phyloP scores from a whole-genome alignment of 1,140 invertebrate genomes.

The Anthonomus grandis region DNA sequence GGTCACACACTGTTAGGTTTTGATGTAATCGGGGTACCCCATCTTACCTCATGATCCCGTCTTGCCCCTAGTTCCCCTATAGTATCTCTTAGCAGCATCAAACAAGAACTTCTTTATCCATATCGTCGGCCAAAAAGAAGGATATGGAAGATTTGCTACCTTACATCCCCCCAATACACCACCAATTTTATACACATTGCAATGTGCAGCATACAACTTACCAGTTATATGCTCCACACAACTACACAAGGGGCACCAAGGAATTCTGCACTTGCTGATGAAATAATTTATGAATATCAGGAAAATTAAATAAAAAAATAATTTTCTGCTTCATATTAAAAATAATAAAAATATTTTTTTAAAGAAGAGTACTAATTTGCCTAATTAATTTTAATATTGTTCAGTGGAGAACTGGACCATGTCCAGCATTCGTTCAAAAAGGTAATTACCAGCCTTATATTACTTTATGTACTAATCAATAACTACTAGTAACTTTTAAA shows the following conservation, averaged over 20 bases:
- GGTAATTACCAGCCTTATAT: background rate
- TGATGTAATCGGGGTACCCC: no score
- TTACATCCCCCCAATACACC: background rate
- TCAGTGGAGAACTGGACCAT: background rate
- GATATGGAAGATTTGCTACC: background rate
- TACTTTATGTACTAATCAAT: no score
- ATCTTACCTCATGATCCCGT: no score
- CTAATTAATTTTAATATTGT: background rate
- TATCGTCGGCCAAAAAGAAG: background rate
- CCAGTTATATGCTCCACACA: background rate
- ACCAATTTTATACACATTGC: background rate
- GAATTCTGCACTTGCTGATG: no score
- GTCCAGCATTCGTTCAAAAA: background rate
- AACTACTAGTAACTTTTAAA: constrained; percentile 5
- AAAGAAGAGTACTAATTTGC: background rate
- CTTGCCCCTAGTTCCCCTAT: no score
- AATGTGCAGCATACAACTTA: no score
- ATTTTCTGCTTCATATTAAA: background rate
- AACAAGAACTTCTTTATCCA: background rate
- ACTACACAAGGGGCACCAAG: background rate
- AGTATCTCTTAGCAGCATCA: background rate
- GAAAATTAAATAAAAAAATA: background rate
- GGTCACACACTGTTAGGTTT: no score
- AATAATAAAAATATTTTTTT: background rate
- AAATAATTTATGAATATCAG: background rate